A percentile compares a stretch with the other conserved stretches of the same genome.
phyloP scores from a whole-genome alignment of 2,113 vertebrate genomes.

The Microcebus griseorufus region DNA sequence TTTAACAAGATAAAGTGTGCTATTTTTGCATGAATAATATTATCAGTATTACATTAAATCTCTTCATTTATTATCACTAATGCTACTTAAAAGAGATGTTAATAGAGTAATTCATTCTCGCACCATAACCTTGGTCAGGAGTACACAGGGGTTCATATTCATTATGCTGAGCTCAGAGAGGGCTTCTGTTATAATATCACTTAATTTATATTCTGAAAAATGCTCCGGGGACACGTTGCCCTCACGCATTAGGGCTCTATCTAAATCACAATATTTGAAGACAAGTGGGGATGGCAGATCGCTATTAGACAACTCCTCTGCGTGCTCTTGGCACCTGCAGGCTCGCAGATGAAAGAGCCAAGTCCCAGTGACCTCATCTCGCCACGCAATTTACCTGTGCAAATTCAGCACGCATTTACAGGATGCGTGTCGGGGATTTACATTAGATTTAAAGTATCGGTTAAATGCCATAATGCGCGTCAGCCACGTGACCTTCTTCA shows the following conservation, averaged over 20 bases:
- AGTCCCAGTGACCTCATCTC: slow-evolving; percentile 55
- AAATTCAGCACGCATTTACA: not conserved
- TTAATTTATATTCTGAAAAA: slow-evolving; percentile 97
- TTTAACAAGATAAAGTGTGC: slow-evolving; percentile 84
- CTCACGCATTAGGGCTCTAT: slow-evolving; percentile 87
- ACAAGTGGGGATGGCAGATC: slow-evolving; percentile 91
- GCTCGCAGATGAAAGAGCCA: slow-evolving; percentile 75
- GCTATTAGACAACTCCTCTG: slow-evolving; percentile 88
- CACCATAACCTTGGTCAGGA: slow-evolving; percentile 93
- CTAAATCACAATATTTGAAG: slow-evolving; percentile 95
- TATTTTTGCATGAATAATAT: slow-evolving; percentile 88
- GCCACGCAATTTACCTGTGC: slow-evolving; percentile 47
- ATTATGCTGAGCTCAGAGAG: slow-evolving; percentile 94
- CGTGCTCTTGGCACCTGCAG: slow-evolving; percentile 85
- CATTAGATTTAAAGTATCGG: not conserved
- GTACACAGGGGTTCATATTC: slow-evolving; percentile 95
- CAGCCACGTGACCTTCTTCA: rapidly evolving
- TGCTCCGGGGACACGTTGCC: slow-evolving; percentile 92
- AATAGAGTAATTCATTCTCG: slow-evolving; percentile 97
- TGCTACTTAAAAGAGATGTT: slow-evolving; percentile 95
- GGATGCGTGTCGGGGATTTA: not conserved
- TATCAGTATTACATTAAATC: slow-evolving; percentile 83
- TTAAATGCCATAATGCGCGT: rapidly evolving
- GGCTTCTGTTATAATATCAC: slow-evolving; percentile 94
- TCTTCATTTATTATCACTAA: slow-evolving; percentile 95